Evolutionary conservation across 2,888 invertebrate species (phyloP).

Genomic region (Toxonevra muliebris): DNA sequence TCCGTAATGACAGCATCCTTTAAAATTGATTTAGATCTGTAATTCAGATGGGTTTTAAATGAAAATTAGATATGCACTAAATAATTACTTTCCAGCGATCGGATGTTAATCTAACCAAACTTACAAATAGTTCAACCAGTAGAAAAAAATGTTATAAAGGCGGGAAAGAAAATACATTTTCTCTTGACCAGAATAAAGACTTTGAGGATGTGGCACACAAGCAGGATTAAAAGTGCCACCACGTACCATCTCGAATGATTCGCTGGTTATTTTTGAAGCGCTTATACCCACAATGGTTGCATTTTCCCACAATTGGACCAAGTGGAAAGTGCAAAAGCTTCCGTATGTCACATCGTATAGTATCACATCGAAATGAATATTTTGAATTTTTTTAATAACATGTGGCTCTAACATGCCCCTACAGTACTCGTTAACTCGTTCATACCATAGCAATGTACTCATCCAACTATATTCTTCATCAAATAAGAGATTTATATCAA

Average conservation of each 20-base stretch:
- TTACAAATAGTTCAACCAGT: slow-evolving; percentile 42
- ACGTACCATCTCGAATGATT: slow-evolving; percentile 36
- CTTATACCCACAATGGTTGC: slow-evolving; percentile 53
- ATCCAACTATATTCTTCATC: background rate
- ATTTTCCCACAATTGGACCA: slow-evolving; percentile 54
- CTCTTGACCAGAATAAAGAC: slow-evolving; percentile 28
- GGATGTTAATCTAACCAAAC: slow-evolving; percentile 20
- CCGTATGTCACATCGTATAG: slow-evolving; percentile 55
- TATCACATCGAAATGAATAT: slow-evolving; percentile 53
- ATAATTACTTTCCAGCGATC: too few species aligned
- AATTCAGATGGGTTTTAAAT: too few species aligned
- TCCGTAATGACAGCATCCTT: too few species aligned
- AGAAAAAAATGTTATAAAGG: slow-evolving; percentile 43
- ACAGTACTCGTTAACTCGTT: slow-evolving; percentile 43
- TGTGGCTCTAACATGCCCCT: slow-evolving; percentile 16
- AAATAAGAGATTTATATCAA: background rate
- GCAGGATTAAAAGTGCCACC: slow-evolving; percentile 43
- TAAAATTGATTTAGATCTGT: too few species aligned
- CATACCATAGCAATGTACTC: slow-evolving; percentile 45
- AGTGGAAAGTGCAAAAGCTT: slow-evolving; percentile 52
- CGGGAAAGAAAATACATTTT: slow-evolving; percentile 45
- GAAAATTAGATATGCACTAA: background rate
- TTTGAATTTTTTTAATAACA: slow-evolving; percentile 13
- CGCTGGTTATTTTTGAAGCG: slow-evolving; percentile 43
- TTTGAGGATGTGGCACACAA: slow-evolving; percentile 42